Evolutionary conservation across 2,113 vertebrate species (phyloP), one percentile per base, ranked within the genome.

Genomic region (Albula glossodonta): DNA sequence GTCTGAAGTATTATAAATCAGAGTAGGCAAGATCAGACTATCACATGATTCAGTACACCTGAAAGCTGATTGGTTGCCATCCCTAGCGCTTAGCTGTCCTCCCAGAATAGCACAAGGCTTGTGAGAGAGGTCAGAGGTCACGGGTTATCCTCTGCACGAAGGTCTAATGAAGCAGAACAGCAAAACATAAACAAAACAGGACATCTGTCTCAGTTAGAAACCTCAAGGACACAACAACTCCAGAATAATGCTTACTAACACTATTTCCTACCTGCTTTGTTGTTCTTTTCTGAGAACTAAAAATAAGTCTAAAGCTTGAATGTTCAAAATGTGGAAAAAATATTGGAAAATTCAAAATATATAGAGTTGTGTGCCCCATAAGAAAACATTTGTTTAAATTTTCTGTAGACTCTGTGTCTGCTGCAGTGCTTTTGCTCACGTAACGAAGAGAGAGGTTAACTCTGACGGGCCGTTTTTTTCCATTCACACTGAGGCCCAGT

Each of bases 161-260:
- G 90, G 90, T 88, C 83, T 85, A 86, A 88, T 88, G 90, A 85
- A 77, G 87, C 81, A 83, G 90, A 91, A 92, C 89, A 92, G 84
- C 87, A 78, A 85, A 91, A 92, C 84, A 87, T 94, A 95, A 95
- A 94, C 93, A 94, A 92, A 91, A 92, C 92, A 88, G 88, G 88
- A 89, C 89, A 91, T 93, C 91, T 94, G 89, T 86, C 74, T 85
- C 0, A 82, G 89, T 31, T 56, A 56, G 12, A 56, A 56, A 9
- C 53, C 12, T 12, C 53, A 56, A 12, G 53, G 53, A 56, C 6
- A 9, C 7, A 56, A 9, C 7, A 56, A 7, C 12, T 12, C 53
- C 53, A 56, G 6, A 9, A 56, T 56, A 56, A 56, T 56, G 53
- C 7, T 56, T 41, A 41, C 31, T 41, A 41, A 41, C 31, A 41